Conservation (phyloP, 2,888 invertebrate genomes). For the Diarsia dahlii region DNA sequence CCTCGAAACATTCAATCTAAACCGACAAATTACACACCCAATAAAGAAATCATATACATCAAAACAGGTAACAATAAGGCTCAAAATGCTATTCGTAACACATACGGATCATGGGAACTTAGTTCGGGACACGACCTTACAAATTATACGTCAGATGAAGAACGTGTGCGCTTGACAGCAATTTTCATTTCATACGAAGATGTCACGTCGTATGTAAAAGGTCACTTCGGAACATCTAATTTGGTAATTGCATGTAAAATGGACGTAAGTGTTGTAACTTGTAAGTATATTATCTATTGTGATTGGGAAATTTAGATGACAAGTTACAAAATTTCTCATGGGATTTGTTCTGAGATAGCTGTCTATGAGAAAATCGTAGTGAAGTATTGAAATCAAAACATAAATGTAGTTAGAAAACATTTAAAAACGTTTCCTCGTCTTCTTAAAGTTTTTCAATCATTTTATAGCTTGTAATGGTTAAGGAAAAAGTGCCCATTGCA, state of each 20-base stretch:
- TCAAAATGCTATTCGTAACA: slow-evolving; percentile 58
- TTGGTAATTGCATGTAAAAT: slow-evolving; percentile 68
- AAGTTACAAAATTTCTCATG: slow-evolving; percentile 30
- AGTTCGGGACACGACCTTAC: slow-evolving; percentile 70
- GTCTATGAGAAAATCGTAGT: background rate
- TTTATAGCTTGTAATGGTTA: background rate
- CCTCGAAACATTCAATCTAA: slow-evolving; percentile 49
- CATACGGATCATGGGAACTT: slow-evolving; percentile 72
- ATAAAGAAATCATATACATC: slow-evolving; percentile 70
- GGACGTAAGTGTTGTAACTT: slow-evolving; percentile 43
- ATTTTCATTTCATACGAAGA: slow-evolving; percentile 68
- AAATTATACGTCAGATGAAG: slow-evolving; percentile 82
- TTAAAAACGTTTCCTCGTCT: background rate
- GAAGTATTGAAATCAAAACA: background rate
- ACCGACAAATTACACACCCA: slow-evolving; percentile 55
- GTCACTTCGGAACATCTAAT: slow-evolving; percentile 73
- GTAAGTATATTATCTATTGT: slow-evolving; percentile 48
- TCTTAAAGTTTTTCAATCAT: background rate
- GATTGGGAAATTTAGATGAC: slow-evolving; percentile 26
- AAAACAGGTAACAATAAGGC: slow-evolving; percentile 51
- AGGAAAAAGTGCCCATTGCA: background rate
- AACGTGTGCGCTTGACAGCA: slow-evolving; percentile 77
- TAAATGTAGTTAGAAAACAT: background rate
- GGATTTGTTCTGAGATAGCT: background rate
- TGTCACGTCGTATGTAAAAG: slow-evolving; percentile 70